Conservation (phyloP, 2,888 invertebrate genomes). For the Aromia moschata region DNA sequence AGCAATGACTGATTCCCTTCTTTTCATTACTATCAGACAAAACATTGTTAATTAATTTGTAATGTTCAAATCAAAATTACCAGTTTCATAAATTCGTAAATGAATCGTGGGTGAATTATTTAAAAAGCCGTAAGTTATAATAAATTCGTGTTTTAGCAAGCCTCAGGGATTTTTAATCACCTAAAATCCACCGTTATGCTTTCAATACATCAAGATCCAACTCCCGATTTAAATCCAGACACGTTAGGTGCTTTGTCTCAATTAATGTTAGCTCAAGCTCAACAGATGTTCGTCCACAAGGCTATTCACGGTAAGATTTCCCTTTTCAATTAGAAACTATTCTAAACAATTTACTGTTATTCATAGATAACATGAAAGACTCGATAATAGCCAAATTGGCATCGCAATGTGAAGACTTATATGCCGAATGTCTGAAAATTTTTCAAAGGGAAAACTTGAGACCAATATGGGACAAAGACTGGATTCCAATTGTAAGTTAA, state of each 20-base stretch:
- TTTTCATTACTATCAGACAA: no score
- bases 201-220: constrained; percentile 93
- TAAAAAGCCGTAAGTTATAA: no score
- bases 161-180: constrained; percentile 88
- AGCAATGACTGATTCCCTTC: no score
- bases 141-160: constrained; percentile 79
- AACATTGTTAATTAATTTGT: no score
- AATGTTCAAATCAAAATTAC: no score
- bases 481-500: constrained; percentile 74
- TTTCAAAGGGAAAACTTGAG: constrained; percentile 86
- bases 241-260: constrained; percentile 85
- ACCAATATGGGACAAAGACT: constrained; percentile 89
- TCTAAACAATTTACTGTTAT: constrained; percentile 10
- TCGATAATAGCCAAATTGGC: constrained; percentile 90
- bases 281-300: constrained; percentile 96
- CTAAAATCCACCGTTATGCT: constrained; percentile 83
- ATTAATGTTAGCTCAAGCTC: constrained; percentile 97
- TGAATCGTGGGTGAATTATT: no score
- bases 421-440: constrained; percentile 86
- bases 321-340: not conserved
- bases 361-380: constrained; percentile 92
- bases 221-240: constrained; percentile 94
- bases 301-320: constrained; percentile 77
- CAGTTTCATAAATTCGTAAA: no score
- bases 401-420: constrained; percentile 92